These are phyloP conservation scores for Falco peregrinus DNA, from an alignment of 2,797 vertebrate genomes.

Conservation along the genomic window DNA sequence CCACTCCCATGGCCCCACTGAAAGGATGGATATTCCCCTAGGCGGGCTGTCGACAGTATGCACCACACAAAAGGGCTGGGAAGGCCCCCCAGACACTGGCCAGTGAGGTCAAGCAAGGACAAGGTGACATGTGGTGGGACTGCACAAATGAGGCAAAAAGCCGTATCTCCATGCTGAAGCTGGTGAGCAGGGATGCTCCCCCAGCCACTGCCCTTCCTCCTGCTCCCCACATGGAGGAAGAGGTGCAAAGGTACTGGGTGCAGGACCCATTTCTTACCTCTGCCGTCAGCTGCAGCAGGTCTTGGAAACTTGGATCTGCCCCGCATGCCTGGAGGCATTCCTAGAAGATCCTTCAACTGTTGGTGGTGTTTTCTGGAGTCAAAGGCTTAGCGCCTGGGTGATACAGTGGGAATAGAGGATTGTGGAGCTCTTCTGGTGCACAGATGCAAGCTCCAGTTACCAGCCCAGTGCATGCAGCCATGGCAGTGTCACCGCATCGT, in stretches of 20 bases:
- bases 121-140: neutral
- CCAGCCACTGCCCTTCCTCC: neutral
- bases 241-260: neutral
- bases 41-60: neutral
- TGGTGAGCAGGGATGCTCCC: neutral
- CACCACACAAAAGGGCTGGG: neutral
- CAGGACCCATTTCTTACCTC: neutral
- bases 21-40: neutral
- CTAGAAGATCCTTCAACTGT: neutral
- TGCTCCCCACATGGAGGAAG: accelerated
- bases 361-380: neutral
- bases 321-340: neutral
- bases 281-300: neutral
- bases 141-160: neutral
- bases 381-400: neutral
- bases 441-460: neutral
- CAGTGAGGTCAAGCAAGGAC: accelerated
- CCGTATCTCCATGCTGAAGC: accelerated
- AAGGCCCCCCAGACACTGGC: neutral
- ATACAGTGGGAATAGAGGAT: neutral
- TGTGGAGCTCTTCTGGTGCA: neutral
- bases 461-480: neutral
- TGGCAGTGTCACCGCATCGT: neutral
- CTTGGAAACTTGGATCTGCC: neutral
- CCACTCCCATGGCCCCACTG: neutral